A percentile compares a stretch with the other conserved stretches of the same genome.
Evolutionary conservation across 2,888 invertebrate species (phyloP).

Genomic region (Synergus gifuensis): DNA sequence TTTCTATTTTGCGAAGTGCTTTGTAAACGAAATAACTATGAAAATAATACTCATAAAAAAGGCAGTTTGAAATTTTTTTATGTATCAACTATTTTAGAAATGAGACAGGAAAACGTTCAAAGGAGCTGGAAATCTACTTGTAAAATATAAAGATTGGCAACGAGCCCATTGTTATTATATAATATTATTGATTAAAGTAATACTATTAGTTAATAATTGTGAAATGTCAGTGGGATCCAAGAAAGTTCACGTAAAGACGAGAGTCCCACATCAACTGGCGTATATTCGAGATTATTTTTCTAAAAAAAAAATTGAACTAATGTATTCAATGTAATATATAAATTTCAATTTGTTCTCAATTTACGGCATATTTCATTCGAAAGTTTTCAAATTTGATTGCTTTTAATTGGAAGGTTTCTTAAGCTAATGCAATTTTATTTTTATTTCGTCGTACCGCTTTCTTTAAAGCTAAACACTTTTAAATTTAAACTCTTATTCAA

Average conservation of each 20-base stretch:
- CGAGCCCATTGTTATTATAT: conserved; percentile 67
- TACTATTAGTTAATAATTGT: conserved; percentile 61
- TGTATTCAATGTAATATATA: conserved; percentile 8
- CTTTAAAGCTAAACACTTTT: background rate
- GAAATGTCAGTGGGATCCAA: conserved; percentile 62
- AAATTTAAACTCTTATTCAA: background rate
- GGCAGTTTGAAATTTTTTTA: background rate
- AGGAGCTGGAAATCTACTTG: conserved; percentile 36
- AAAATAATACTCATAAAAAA: background rate
- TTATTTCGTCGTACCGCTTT: background rate
- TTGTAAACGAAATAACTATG: background rate
- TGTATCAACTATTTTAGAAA: conserved; percentile 23
- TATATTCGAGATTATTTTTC: conserved; percentile 29
- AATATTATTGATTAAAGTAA: conserved; percentile 65
- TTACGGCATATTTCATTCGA: conserved; percentile 11
- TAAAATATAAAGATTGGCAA: conserved; percentile 43
- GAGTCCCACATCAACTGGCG: conserved; percentile 43
- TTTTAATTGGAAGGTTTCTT: background rate
- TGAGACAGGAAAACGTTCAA: conserved; percentile 16
- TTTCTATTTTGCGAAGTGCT: conserved; percentile 50
- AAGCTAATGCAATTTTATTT: background rate
- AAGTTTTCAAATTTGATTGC: conserved; percentile 2
- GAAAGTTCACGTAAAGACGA: conserved; percentile 51
- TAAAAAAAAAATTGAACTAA: conserved; percentile 2
- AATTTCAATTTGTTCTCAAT: background rate